phyloP scores from a whole-genome alignment of 2,888 invertebrate genomes.

The Papilio elwesi region DNA sequence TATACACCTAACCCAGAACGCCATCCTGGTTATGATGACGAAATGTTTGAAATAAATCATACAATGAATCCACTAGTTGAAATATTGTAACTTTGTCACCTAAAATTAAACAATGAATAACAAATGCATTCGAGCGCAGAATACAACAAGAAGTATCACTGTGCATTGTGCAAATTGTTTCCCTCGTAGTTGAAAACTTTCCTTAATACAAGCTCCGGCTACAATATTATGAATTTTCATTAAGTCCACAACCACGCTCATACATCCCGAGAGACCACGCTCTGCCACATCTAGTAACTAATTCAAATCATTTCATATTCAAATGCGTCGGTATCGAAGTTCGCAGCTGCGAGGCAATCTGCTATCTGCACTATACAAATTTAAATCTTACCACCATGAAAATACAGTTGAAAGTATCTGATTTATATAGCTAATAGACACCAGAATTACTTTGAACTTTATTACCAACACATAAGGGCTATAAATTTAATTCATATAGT shows the following conservation, averaged over 20 bases:
- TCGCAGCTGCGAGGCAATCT: slow-evolving; percentile 24
- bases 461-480: slow-evolving; percentile 23
- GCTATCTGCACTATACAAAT: slow-evolving; percentile 25
- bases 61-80: not conserved
- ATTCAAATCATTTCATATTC: slow-evolving; percentile 39
- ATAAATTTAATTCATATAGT: slow-evolving; percentile 26
- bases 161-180: slow-evolving; percentile 26
- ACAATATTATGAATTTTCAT: slow-evolving; percentile 38
- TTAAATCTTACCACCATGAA: slow-evolving; percentile 27
- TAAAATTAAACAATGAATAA: slow-evolving; percentile 28
- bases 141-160: slow-evolving; percentile 26
- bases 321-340: slow-evolving; percentile 31
- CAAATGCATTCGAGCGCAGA: not conserved
- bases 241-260: slow-evolving; percentile 28
- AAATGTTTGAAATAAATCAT: no score
- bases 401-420: slow-evolving; percentile 33
- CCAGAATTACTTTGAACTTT: slow-evolving; percentile 30
- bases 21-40: no score
- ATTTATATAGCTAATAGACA: slow-evolving; percentile 24
- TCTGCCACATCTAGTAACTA: slow-evolving; percentile 40
- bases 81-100: slow-evolving; percentile 5
- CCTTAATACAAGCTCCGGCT: slow-evolving; percentile 12
- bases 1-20: no score
- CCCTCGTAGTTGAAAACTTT: slow-evolving; percentile 32
- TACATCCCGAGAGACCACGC: slow-evolving; percentile 35